A percentile compares a stretch with the other conserved stretches of the same genome.
Evolutionary conservation across 2,797 vertebrate species (phyloP).

Genomic region (Chaenodraco wilsoni): DNA sequence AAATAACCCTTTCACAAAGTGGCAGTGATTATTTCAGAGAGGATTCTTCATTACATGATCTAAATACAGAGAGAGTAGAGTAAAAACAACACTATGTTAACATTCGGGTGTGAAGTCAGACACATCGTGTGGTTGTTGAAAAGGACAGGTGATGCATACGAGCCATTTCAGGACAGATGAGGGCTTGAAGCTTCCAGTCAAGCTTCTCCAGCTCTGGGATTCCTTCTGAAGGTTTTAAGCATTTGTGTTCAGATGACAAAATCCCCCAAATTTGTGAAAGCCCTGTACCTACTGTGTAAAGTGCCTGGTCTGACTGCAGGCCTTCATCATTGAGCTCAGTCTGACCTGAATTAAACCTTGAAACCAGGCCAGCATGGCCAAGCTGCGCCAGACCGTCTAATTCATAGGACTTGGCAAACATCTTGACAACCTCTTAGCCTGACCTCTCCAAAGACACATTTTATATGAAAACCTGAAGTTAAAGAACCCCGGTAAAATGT

Average conservation of each 20-base stretch:
- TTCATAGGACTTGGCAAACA: slow-evolving; percentile 34
- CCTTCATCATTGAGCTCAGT: slow-evolving; percentile 8
- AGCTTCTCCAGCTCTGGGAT: slow-evolving; percentile 24
- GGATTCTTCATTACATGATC: not conserved
- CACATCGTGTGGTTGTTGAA: slow-evolving; percentile 17
- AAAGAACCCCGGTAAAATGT: not conserved
- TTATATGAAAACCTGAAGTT: slow-evolving; percentile 10
- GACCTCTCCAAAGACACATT: slow-evolving; percentile 19
- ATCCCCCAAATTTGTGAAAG: slow-evolving; percentile 7
- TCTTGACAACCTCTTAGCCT: slow-evolving; percentile 20
- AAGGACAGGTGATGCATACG: slow-evolving; percentile 11
- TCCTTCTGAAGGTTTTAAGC: slow-evolving; percentile 34
- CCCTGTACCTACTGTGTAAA: slow-evolving; percentile 22
- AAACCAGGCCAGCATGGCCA: slow-evolving; percentile 15
- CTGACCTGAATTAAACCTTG: slow-evolving; percentile 39
- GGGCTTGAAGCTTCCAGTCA: slow-evolving; percentile 35
- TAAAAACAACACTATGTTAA: slow-evolving; percentile 13
- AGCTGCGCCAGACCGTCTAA: slow-evolving; percentile 32
- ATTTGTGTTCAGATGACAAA: slow-evolving; percentile 58
- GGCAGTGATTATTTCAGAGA: slow-evolving; percentile 1
- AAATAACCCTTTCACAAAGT: not conserved
- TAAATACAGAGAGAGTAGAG: slow-evolving; percentile 6
- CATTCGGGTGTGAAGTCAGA: slow-evolving; percentile 25
- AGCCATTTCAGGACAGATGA: slow-evolving; percentile 44
- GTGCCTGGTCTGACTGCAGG: slow-evolving; percentile 19